phyloP scores from a whole-genome alignment of 1,140 invertebrate species.

The Bombus superbus region DNA sequence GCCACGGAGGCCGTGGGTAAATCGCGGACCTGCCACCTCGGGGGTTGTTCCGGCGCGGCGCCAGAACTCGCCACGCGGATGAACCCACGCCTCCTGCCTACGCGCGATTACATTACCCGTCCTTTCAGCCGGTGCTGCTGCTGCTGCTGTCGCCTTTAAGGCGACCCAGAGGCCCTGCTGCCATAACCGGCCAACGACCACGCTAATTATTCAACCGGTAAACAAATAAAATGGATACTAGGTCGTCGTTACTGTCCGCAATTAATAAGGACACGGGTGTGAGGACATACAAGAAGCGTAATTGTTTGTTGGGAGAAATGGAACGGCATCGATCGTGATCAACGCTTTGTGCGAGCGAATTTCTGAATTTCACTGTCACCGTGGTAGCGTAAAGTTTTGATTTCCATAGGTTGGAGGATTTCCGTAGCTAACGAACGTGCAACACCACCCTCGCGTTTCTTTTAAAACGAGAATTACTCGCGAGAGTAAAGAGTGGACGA shows the following conservation, averaged over 20 bases:
- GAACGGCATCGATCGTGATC: too few relatives aligned
- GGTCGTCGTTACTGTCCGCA: not conserved
- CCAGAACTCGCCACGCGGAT: constrained; percentile 27
- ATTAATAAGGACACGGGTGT: not conserved
- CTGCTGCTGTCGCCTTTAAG: constrained; percentile 8
- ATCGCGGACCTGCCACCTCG: constrained; percentile 60
- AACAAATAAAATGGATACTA: constrained; percentile 29
- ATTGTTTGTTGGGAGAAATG: too few relatives aligned
- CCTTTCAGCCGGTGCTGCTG: constrained; percentile 30
- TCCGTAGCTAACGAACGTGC: too few relatives aligned
- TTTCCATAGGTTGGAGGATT: too few relatives aligned
- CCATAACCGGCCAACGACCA: not conserved
- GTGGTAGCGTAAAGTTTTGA: too few relatives aligned
- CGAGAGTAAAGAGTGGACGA: too few relatives aligned
- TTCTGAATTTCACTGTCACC: too few relatives aligned
- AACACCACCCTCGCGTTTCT: too few relatives aligned
- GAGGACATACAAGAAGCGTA: not conserved
- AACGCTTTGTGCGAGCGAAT: too few relatives aligned
- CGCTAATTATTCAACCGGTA: constrained; percentile 37
- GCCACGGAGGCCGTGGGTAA: constrained; percentile 61
- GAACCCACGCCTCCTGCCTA: constrained; percentile 60
- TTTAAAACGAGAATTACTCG: too few relatives aligned
- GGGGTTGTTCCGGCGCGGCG: constrained; percentile 64
- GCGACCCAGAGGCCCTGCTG: not conserved
- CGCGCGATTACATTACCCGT: constrained; percentile 55